A percentile compares a stretch with the other conserved stretches of the same genome.
Conservation (phyloP, 2,888 invertebrate species). For the Arrhopalites spinosus region DNA sequence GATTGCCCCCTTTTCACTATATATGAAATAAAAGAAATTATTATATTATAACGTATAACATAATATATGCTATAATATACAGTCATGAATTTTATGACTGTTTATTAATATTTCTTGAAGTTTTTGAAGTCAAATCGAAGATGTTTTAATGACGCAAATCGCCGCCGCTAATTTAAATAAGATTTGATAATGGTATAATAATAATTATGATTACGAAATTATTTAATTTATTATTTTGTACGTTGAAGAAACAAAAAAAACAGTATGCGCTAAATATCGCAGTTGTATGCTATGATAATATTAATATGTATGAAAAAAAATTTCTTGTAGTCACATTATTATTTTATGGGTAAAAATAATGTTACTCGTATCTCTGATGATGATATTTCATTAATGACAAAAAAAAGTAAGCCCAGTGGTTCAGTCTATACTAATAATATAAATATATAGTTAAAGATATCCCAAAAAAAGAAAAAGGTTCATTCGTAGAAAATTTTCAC, state of each 20-base stretch:
- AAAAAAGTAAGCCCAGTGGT: conserved; percentile 6
- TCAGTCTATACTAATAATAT: neutral
- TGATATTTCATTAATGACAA: neutral
- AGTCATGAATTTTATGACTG: neutral
- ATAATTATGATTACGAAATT: neutral
- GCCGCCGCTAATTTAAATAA: neutral
- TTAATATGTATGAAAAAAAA: neutral
- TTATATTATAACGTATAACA: neutral
- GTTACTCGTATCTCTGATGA: neutral
- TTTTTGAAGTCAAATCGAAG: neutral
- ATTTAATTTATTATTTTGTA: conserved; percentile 33
- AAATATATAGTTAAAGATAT: neutral
- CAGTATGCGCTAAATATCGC: neutral
- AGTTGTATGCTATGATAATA: neutral
- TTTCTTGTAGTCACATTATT: neutral
- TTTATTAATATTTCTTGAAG: conserved; percentile 8
- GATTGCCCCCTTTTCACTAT: no score
- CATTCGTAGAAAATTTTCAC: no score
- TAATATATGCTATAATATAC: neutral
- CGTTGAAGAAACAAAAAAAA: conserved; percentile 16
- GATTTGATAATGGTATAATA: no score
- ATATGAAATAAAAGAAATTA: no score
- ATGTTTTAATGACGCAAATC: conserved; percentile 6
- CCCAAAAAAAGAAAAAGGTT: neutral
- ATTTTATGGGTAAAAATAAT: neutral